Percentiles rank a stretch among this genome's conserved stretches.
Evolutionary conservation across 2,888 invertebrate species (phyloP).

Genomic region (Rhagium mordax): DNA sequence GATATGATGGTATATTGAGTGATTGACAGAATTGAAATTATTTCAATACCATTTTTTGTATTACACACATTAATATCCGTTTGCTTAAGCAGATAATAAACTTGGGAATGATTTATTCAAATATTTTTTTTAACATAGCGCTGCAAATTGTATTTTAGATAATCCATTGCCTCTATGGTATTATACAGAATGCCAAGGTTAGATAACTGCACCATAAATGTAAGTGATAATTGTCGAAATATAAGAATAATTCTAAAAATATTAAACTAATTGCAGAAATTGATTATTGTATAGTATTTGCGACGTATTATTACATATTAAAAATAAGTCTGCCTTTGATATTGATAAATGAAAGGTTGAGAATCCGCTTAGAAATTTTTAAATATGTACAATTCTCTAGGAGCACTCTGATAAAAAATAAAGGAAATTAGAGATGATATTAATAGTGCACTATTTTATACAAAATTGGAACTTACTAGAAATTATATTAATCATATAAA

Average conservation of each 20-base stretch:
- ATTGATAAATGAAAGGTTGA: no score
- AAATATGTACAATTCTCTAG: no score
- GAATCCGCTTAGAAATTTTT: no score
- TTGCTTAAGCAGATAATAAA: neutral
- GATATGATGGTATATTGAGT: no score
- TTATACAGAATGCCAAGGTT: neutral
- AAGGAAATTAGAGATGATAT: no score
- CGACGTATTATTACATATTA: no score
- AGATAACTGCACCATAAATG: neutral
- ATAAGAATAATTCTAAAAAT: neutral
- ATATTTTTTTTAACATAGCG: neutral
- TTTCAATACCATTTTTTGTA: neutral
- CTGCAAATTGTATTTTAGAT: neutral
- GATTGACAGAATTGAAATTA: neutral
- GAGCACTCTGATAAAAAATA: neutral
- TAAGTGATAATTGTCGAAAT: neutral
- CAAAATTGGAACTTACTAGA: neutral
- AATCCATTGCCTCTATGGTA: neutral
- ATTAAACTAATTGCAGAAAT: neutral
- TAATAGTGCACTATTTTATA: neutral
- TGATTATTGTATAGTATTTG: no score
- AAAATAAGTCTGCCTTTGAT: no score
- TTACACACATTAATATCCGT: no score
- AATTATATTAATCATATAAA: constrained; percentile 5
- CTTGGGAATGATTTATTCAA: neutral